Percentiles rank a stretch among this genome's conserved stretches.
These are phyloP conservation scores for Drosophila ustulata DNA, from an alignment of 2,888 invertebrate species.

Conservation along the genomic window DNA sequence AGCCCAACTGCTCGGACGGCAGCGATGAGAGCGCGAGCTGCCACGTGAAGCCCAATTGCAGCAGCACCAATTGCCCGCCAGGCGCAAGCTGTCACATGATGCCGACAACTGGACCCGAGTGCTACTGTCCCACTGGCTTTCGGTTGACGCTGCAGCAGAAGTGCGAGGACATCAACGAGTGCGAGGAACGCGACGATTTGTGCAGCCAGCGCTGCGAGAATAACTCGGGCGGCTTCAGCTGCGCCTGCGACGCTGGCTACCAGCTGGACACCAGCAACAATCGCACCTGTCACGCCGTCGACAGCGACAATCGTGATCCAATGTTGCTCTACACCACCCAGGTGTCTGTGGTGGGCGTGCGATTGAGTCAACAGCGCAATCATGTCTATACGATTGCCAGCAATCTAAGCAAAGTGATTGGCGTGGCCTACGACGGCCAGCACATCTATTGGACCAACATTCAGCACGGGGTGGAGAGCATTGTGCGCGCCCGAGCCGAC, in stretches of 20 bases:
- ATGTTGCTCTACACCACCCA: conserved; percentile 89
- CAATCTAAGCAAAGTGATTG: conserved; percentile 87
- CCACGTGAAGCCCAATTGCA: conserved; percentile 71
- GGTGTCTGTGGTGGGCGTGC: conserved; percentile 88
- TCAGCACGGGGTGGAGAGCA: conserved; percentile 89
- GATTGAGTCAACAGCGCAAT: conserved; percentile 84
- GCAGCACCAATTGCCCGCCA: conserved; percentile 76
- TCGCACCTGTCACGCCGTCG: conserved; percentile 86
- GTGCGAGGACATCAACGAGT: conserved; percentile 88
- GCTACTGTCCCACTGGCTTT: conserved; percentile 87
- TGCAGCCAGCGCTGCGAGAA: conserved; percentile 91
- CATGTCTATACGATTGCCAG: conserved; percentile 84
- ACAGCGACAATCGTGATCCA: conserved; percentile 85
- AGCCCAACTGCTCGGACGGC: conserved; percentile 87
- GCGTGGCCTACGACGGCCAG: conserved; percentile 89
- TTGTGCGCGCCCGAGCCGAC: conserved; percentile 88
- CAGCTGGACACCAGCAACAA: conserved; percentile 85
- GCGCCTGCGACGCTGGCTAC: conserved; percentile 88
- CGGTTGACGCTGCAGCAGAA: conserved; percentile 59
- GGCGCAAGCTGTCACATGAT: conserved; percentile 85
- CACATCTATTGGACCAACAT: conserved; percentile 93
- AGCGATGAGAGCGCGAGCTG: conserved; percentile 87
- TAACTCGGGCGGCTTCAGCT: conserved; percentile 87
- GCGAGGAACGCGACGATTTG: conserved; percentile 86
- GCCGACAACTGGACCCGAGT: conserved; percentile 86